Evolutionary conservation across 1,140 invertebrate species (phyloP), one percentile per base, ranked within the genome.

Genomic region (Diorhabda carinulata): DNA sequence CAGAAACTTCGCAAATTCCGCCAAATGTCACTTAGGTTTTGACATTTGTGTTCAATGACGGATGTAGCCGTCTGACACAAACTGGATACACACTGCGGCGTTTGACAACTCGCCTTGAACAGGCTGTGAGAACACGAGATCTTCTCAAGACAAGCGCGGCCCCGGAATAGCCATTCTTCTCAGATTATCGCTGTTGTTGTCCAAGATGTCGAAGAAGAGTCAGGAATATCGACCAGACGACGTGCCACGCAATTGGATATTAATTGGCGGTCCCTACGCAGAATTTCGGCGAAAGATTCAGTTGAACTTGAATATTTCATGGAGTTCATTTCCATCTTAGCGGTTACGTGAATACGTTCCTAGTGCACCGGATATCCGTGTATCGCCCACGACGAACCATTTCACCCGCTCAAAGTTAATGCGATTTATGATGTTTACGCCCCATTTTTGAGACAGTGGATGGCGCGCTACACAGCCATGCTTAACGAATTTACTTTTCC

Each of bases 261-360:
- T 52, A 2, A 9, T 9, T 2, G 8, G 8, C 45, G 45, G 8
- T 52, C 8, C 45, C 45, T 52, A 52, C 45, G 5, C 45, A 52
- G 45, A 52, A 52, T 52, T 52, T 52, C 5, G 45, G 45, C 8
- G 45, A 52, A 52, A 5, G 45, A 52, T 52, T 52, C 8, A 52
- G 8, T 6, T 52, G 8, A 52, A 56, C 47, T 52, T 52, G 5
- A 6, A 5, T 56, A 25, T 7, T 43, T 63, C n/a, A 5, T 47
- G 5, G 41, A 3, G 44, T 56, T 47, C 47, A 64, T 64, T 63
- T 64, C 63, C 3, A 56, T 40, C 41, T 64, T 64, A 52, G 8
- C 45, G 45, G 45, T 47, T 47, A 47, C 4, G 45, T 47, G 45
- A 47, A 47, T 47, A 47, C 45, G 8, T 64, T 64, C 4, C 10